phyloP scores from a whole-genome alignment of 1,140 invertebrate genomes.

The Pygmarrhopalites habei region DNA sequence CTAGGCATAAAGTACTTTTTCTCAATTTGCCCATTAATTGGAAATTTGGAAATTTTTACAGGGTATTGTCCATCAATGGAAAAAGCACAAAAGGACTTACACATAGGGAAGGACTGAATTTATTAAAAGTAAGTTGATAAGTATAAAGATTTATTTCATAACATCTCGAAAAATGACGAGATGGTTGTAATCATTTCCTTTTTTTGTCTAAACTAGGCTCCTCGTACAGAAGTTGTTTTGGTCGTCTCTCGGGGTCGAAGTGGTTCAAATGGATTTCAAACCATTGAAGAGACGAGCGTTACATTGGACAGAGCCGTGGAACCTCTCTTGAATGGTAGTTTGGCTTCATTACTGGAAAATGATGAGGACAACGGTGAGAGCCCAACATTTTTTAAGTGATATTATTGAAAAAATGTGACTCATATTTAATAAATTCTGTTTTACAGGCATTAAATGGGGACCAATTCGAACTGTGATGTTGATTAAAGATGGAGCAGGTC shows the following conservation, averaged over 20 bases:
- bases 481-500: slow-evolving; percentile 75
- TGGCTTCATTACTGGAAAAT: slow-evolving; percentile 25
- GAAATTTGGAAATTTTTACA: no score
- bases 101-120: slow-evolving; percentile 72
- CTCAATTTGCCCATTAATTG: no score
- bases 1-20: no score
- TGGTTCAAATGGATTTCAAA: slow-evolving; percentile 34
- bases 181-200: no score
- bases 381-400: no score
- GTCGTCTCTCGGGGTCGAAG: slow-evolving; percentile 52
- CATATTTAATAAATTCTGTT: no score
- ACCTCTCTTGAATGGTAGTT: slow-evolving; percentile 24
- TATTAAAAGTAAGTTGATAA: slow-evolving; percentile 62
- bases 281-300: slow-evolving; percentile 36
- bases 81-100: slow-evolving; percentile 68
- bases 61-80: slow-evolving; percentile 83
- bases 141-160: no score
- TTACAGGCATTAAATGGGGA: slow-evolving; percentile 38
- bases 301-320: slow-evolving; percentile 37
- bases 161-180: no score
- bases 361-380: slow-evolving; percentile 38
- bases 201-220: slow-evolving; percentile 47
- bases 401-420: no score
- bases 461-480: slow-evolving; percentile 53
- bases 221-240: slow-evolving; percentile 58